These are phyloP conservation scores for Sebastes matsubarae DNA, from an alignment of 2,797 vertebrate genomes.

Conservation along the genomic window DNA sequence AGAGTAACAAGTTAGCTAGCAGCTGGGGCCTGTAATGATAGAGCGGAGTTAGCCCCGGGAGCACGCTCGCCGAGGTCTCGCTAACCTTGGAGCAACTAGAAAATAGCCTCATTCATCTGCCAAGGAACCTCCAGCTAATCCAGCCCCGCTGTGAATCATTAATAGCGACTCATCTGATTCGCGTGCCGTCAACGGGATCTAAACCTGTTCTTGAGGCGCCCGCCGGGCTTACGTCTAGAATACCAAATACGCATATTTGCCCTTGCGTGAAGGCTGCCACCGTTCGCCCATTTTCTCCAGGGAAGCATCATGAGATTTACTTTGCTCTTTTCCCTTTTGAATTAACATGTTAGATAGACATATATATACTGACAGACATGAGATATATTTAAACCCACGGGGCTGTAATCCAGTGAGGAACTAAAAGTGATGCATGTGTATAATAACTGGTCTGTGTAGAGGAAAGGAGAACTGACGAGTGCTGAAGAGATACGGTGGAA, in stretches of 20 bases:
- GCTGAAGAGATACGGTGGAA: not conserved
- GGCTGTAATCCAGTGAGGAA: not conserved
- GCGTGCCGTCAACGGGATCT: constrained; percentile 15
- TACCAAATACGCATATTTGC: not conserved
- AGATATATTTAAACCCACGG: not conserved
- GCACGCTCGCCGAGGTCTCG: constrained; percentile 43
- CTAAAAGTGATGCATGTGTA: not conserved
- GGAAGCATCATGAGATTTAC: constrained; percentile 1
- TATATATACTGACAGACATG: not conserved
- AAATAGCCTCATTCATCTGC: constrained; percentile 72
- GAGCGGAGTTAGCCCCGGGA: constrained; percentile 49
- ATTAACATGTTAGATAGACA: not conserved
- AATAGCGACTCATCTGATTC: constrained; percentile 52
- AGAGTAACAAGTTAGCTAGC: constrained; percentile 49
- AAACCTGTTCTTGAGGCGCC: constrained; percentile 11
- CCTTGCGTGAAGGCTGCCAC: constrained; percentile 8
- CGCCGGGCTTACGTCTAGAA: not conserved
- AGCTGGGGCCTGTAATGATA: constrained; percentile 66
- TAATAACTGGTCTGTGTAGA: not conserved
- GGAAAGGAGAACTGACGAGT: not conserved
- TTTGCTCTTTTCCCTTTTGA: not conserved
- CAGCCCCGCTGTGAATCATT: constrained; percentile 54
- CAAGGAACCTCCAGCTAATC: constrained; percentile 56
- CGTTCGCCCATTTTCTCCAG: not conserved
- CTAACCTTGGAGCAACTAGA: constrained; percentile 65